Percentiles rank a stretch among this genome's conserved stretches.
phyloP scores from a whole-genome alignment of 2,888 invertebrate species.

The Eupithecia abbreviata region DNA sequence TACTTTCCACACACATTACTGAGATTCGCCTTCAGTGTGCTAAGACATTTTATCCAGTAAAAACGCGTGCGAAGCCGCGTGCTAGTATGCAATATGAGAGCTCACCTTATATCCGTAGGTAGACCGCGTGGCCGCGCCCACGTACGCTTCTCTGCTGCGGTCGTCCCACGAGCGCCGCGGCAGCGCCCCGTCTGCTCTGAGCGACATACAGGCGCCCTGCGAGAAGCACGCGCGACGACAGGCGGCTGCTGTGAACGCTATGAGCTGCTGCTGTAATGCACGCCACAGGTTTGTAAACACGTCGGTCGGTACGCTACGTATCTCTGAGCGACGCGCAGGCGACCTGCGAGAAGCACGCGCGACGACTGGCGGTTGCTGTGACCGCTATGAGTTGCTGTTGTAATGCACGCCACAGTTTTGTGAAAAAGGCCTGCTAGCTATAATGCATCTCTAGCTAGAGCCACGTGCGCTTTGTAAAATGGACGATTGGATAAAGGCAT shows the following conservation, averaged over 20 bases:
- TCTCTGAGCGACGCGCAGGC: slow-evolving; percentile 30
- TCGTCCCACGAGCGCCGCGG: slow-evolving; percentile 60
- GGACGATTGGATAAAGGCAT: too few species aligned
- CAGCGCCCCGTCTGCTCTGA: slow-evolving; percentile 53
- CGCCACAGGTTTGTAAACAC: slow-evolving; percentile 57
- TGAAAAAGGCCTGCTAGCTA: too few species aligned
- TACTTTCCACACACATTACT: too few species aligned
- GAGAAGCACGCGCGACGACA: slow-evolving; percentile 68
- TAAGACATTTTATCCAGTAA: neutral
- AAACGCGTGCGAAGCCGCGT: neutral
- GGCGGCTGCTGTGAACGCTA: slow-evolving; percentile 62
- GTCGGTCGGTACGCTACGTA: neutral
- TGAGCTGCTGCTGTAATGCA: slow-evolving; percentile 67
- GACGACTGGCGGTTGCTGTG: slow-evolving; percentile 67
- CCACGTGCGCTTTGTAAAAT: too few species aligned
- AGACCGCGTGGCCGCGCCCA: slow-evolving; percentile 86
- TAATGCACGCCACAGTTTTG: slow-evolving; percentile 65
- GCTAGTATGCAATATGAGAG: neutral
- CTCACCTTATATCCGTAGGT: slow-evolving; percentile 66
- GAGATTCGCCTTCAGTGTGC: too few species aligned
- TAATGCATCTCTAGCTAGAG: too few species aligned
- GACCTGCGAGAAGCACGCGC: slow-evolving; percentile 67
- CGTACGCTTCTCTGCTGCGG: slow-evolving; percentile 85
- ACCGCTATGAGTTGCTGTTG: slow-evolving; percentile 64
- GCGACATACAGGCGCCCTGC: slow-evolving; percentile 51